Base-by-base conservation (phyloP, 2,888 invertebrate genomes). In the Fragum whitleyi region DNA sequence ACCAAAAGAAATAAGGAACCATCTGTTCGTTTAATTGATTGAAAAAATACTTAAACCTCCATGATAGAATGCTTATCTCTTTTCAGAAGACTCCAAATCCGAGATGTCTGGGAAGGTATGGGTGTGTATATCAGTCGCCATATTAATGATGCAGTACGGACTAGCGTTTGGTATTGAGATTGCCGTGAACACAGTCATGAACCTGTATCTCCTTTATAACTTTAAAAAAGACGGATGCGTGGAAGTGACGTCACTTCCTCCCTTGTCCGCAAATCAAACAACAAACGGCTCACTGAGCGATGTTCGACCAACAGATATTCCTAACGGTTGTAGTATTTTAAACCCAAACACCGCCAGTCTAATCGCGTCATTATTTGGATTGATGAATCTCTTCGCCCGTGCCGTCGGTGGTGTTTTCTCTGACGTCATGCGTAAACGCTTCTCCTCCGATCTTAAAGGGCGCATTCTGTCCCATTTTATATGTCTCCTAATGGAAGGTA, bases 81-180 rank as follows among this genome's bases (percentile, higher is more conserved):
- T 65, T 39, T 26, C 57, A 57, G 57, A 57, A 19, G 28, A 57
- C 9, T 7, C 5, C 23, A 14, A 5, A 7, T 3, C 32, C 28
- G 28, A 23, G 14, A 14, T 21, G 21, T 14, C 21, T 1, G 7
- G 14, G 21, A 28, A 57, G 26, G 16, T 26, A 28, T 51, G 72
- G 72, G 7, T 72, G 23, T 6, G 21, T 36, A 6, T 78, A 0
- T 59, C 78, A 16, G 23, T 73, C 11, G 61, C 47, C 5, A 62
- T 74, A 42, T n/a, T 78, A 1, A 53, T 78, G 11, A 68, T 78
- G 19, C 78, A 78, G 26, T 78, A 78, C 21, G 78, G 78, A 16
- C 73, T 78, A 51, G 72, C 67, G 29, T 78, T 78, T 47, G 78
- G 78, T n/a, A 68, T 78, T 14, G 78, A 78, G 51, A 73, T 78